Conservation (phyloP, 2,797 vertebrate species). For the Dryobates pubescens region DNA sequence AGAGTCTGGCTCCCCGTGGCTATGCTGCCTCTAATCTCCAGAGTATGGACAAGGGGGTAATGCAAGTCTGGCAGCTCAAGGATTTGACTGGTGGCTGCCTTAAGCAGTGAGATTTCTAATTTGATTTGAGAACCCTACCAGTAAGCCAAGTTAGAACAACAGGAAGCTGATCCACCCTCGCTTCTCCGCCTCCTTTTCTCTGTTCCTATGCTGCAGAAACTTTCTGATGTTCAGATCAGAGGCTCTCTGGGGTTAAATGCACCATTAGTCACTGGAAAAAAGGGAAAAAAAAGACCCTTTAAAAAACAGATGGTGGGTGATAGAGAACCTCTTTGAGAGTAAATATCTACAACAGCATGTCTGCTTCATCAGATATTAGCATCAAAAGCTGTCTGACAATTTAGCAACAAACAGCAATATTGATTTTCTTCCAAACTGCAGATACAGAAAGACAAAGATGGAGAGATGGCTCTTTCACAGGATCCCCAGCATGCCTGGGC, state of each 20-base stretch:
- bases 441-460: conserved; percentile 1
- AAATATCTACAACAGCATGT: conserved; percentile 34
- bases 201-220: conserved; percentile 41
- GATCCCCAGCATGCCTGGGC: not conserved
- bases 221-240: conserved; percentile 65
- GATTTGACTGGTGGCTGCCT: conserved; percentile 1
- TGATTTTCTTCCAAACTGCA: conserved; percentile 62
- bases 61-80: not conserved
- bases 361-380: conserved; percentile 67
- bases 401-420: conserved; percentile 62
- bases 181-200: conserved; percentile 25
- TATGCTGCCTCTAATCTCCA: not conserved
- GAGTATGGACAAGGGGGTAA: not conserved
- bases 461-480: not conserved
- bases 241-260: conserved; percentile 6
- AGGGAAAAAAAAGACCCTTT: not conserved
- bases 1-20: not conserved
- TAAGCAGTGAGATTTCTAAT: conserved; percentile 7
- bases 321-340: conserved; percentile 39
- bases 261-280: conserved; percentile 35
- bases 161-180: conserved; percentile 38
- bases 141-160: conserved; percentile 50
- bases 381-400: conserved; percentile 67
- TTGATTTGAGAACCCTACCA: conserved; percentile 45
- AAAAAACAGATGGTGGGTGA: conserved; percentile 52